These are phyloP conservation scores for Melipona bicolor DNA, from an alignment of 2,888 invertebrate species.

Conservation along the genomic window DNA sequence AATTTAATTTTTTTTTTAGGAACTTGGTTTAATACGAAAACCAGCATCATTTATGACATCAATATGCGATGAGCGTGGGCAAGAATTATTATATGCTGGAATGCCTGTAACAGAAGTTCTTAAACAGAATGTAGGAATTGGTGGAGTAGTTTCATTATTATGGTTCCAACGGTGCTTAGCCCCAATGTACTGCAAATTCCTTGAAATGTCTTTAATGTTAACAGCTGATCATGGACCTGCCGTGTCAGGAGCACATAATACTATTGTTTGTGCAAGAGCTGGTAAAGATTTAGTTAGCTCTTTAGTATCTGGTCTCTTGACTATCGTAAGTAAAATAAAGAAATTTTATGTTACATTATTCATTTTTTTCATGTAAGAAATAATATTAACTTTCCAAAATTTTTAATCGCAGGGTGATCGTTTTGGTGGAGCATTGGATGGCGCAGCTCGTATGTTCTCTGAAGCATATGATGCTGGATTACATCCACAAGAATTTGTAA, in stretches of 20 bases:
- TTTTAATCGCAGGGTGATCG: conserved; percentile 94
- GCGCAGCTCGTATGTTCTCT: conserved; percentile 98
- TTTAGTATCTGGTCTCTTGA: conserved; percentile 97
- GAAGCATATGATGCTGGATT: conserved; percentile 97
- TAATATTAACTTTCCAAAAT: conserved; percentile 6
- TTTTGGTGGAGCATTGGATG: conserved; percentile 99
- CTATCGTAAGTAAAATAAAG: conserved; percentile 91
- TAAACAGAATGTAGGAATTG: conserved; percentile 97
- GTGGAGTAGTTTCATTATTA: conserved; percentile 97
- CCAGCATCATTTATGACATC: conserved; percentile 99
- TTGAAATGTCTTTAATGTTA: conserved; percentile 99
- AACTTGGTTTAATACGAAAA: conserved; percentile 98
- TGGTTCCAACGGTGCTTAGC: conserved; percentile 99
- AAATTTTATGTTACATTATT: background rate
- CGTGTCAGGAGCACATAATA: conserved; percentile 99
- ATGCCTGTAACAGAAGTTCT: conserved; percentile 95
- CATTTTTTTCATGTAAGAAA: background rate
- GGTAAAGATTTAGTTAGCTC: conserved; percentile 99
- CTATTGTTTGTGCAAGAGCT: conserved; percentile 98
- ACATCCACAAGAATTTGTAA: conserved; percentile 99
- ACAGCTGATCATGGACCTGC: conserved; percentile 99
- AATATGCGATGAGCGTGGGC: conserved; percentile 99
- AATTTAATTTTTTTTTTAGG: conserved; percentile 86
- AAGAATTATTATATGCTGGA: conserved; percentile 98
- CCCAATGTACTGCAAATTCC: conserved; percentile 97